These are phyloP conservation scores for Tursiops truncatus DNA, from an alignment of 2,113 vertebrate genomes.

Conservation along the genomic window DNA sequence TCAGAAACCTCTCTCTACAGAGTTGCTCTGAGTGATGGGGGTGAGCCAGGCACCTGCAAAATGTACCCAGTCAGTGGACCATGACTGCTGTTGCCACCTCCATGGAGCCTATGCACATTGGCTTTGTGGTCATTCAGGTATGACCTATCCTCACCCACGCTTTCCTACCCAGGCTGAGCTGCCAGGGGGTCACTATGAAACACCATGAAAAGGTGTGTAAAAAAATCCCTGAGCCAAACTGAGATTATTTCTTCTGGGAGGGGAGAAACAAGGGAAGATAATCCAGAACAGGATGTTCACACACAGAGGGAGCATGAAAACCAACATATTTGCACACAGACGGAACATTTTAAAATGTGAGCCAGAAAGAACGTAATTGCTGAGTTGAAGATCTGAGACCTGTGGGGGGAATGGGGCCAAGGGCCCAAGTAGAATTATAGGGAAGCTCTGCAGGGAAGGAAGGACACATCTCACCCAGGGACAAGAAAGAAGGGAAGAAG, in stretches of 20 bases:
- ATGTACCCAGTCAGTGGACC: not conserved
- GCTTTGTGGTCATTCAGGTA: not conserved
- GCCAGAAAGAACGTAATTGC: not conserved
- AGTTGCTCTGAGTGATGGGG: not conserved
- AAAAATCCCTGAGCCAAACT: not conserved
- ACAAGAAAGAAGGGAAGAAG: not conserved
- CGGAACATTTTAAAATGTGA: not conserved
- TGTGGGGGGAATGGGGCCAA: not conserved
- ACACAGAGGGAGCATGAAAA: not conserved
- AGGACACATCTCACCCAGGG: not conserved
- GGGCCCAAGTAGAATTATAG: not conserved
- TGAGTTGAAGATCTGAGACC: not conserved
- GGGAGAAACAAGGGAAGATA: not conserved
- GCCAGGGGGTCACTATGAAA: not conserved
- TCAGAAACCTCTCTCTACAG: not conserved
- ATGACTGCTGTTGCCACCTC: no score
- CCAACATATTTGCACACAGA: not conserved
- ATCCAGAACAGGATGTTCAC: not conserved
- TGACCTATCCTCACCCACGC: fast-evolving
- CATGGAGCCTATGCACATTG: not conserved
- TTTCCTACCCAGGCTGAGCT: not conserved
- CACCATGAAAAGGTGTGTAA: not conserved
- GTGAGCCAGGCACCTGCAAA: not conserved
- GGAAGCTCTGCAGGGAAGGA: not conserved
- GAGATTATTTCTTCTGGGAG: not conserved